Evolutionary conservation across 2,888 invertebrate genomes (phyloP).

Genomic region (Synergus japonicus): DNA sequence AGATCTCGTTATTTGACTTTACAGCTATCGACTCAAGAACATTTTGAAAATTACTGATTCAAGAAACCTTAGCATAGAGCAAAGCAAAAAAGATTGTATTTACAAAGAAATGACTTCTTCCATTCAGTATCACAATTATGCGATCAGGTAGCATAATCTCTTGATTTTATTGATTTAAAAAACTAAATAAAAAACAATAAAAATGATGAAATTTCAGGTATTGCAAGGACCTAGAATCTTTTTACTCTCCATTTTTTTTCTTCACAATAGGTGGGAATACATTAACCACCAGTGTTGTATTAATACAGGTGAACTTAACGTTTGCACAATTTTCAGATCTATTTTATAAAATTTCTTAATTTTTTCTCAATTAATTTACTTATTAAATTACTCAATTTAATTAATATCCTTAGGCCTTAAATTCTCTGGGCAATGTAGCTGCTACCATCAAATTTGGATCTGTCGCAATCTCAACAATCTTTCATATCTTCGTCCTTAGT

Average conservation of each 20-base stretch:
- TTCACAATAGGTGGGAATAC: neutral
- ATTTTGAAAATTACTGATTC: neutral
- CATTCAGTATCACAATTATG: slow-evolving; percentile 15
- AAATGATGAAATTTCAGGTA: slow-evolving; percentile 1
- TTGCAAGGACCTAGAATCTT: neutral
- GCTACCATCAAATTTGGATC: neutral
- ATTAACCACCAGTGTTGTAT: neutral
- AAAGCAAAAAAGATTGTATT: neutral
- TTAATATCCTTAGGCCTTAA: neutral
- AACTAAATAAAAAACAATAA: no score
- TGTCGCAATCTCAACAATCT: neutral
- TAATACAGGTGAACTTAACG: neutral
- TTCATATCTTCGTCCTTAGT: neutral
- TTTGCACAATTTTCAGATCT: neutral
- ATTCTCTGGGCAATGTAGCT: neutral
- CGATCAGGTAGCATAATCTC: neutral
- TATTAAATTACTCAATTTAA: no score
- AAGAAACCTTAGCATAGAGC: no score
- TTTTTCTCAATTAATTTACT: no score
- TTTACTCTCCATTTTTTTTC: neutral
- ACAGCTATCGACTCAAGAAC: slow-evolving; percentile 16
- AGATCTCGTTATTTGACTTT: neutral
- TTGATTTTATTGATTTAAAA: no score
- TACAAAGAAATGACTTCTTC: neutral
- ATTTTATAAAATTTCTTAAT: neutral